These are phyloP conservation scores for Sebastolobus altivelis DNA, from an alignment of 2,797 vertebrate genomes.

Conservation along the genomic window DNA sequence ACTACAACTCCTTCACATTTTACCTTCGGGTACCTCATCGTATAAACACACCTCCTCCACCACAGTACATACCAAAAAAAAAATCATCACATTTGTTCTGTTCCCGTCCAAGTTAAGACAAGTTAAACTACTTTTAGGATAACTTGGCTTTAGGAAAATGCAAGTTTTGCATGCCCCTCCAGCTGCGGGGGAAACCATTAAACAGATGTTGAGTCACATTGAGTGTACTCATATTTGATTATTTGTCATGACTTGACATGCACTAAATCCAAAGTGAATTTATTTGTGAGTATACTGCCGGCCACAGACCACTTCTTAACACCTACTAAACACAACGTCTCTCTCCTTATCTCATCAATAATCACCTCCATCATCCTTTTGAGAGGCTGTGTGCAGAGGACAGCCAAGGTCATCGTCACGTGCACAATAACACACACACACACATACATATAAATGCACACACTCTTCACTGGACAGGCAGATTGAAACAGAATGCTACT, in stretches of 20 bases:
- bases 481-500: slow-evolving; percentile 51
- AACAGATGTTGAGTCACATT: background rate
- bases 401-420: slow-evolving; percentile 46
- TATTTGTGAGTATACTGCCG: background rate
- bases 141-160: background rate
- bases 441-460: background rate
- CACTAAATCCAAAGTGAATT: background rate
- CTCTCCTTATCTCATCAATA: slow-evolving; percentile 14
- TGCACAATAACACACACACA: background rate
- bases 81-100: background rate
- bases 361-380: slow-evolving; percentile 38
- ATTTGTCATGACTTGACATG: slow-evolving; percentile 4
- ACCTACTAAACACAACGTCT: background rate
- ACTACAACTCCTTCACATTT: background rate
- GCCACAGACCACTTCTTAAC: background rate
- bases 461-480: slow-evolving; percentile 3
- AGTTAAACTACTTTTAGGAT: background rate
- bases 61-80: background rate
- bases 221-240: background rate
- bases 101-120: rapidly evolving
- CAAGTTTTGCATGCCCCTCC: background rate
- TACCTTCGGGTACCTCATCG: background rate
- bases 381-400: slow-evolving; percentile 27
- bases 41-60: background rate
- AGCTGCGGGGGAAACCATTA: background rate